These are phyloP conservation scores for Drosophila infuscata DNA, from an alignment of 2,888 invertebrate genomes.

Conservation along the genomic window DNA sequence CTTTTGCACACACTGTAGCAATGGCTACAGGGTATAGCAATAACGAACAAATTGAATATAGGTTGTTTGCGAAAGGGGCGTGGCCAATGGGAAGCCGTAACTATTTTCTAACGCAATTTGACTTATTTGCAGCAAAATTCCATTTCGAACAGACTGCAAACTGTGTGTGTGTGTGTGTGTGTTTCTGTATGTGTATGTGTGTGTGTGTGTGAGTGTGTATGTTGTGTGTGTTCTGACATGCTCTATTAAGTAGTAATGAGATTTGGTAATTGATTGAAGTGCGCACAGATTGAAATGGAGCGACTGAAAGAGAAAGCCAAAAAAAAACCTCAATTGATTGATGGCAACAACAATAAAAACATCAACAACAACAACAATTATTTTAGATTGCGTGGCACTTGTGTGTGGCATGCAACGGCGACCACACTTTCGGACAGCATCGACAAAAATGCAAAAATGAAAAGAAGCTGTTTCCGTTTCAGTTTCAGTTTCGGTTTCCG, in stretches of 20 bases:
- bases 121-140: conserved; percentile 47
- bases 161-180: conserved; percentile 10
- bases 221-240: conserved; percentile 48
- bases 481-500: background rate
- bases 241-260: conserved; percentile 80
- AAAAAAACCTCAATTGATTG: conserved; percentile 64
- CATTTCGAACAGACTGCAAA: conserved; percentile 36
- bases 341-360: conserved; percentile 33
- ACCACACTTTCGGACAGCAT: conserved; percentile 8
- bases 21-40: background rate
- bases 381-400: conserved; percentile 35
- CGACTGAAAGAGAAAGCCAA: conserved; percentile 3
- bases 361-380: conserved; percentile 1
- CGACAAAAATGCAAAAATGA: background rate
- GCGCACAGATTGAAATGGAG: conserved; percentile 39
- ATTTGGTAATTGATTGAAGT: conserved; percentile 79
- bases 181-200: conserved; percentile 1
- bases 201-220: conserved; percentile 15
- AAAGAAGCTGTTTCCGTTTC: conserved; percentile 7
- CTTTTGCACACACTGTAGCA: no score
- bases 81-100: conserved; percentile 6
- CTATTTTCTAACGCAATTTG: conserved; percentile 49
- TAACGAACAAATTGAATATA: conserved; percentile 36
- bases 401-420: conserved; percentile 39
- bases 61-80: conserved; percentile 16